Conservation (phyloP, 2,888 invertebrate species). For the Clepsis dumicolana region DNA sequence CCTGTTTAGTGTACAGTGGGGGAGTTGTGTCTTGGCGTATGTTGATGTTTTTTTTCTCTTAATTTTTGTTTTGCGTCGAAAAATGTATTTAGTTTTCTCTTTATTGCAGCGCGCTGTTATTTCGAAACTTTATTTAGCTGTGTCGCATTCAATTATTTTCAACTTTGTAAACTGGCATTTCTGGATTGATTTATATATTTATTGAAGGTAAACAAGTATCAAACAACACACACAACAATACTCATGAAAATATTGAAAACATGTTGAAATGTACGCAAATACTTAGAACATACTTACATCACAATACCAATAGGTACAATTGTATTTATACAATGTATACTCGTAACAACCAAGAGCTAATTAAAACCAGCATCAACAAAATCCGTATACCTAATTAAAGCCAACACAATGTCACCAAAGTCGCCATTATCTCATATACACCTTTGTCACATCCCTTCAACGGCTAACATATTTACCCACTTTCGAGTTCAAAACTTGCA, state of each 20-base stretch:
- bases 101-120: no score
- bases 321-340: not conserved
- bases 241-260: no score
- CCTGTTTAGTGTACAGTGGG: conserved; percentile 40
- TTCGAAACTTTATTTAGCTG: no score
- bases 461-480: conserved; percentile 85
- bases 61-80: not conserved
- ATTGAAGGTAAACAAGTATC: no score
- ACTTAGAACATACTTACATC: not conserved
- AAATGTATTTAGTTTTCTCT: no score
- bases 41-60: not conserved
- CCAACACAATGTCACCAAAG: conserved; percentile 55
- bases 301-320: not conserved
- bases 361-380: conserved; percentile 2
- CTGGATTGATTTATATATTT: no score
- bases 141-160: no score
- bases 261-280: no score
- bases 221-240: no score
- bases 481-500: conserved; percentile 80
- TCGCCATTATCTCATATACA: conserved; percentile 71
- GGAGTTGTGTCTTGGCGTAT: conserved; percentile 11
- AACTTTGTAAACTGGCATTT: no score
- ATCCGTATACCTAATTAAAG: conserved; percentile 38
- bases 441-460: conserved; percentile 73
- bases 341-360: conserved; percentile 6